Evolutionary conservation across 2,113 vertebrate species (phyloP).

Genomic region (Azemiops feae): DNA sequence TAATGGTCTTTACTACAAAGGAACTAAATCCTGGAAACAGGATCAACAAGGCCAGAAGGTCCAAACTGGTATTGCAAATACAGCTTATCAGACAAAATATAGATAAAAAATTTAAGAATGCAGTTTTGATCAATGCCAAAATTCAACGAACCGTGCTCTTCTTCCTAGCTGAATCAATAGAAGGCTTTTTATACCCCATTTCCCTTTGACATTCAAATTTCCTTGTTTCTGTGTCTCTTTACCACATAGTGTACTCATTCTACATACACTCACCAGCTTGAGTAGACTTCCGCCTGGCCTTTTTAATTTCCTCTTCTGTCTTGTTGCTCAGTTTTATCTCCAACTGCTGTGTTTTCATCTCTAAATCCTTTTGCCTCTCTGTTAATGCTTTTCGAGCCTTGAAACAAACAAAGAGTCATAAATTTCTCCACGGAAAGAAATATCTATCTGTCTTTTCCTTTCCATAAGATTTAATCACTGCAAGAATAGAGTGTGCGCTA

Average conservation of each 20-base stretch:
- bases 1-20: background rate
- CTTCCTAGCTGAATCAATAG: background rate
- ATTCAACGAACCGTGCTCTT: background rate
- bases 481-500: background rate
- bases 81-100: background rate
- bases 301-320: constrained; percentile 97
- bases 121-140: background rate
- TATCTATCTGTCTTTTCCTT: constrained; percentile 3
- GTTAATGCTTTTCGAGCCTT: constrained; percentile 91
- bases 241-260: accelerated
- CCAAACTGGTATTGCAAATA: background rate
- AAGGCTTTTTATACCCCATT: background rate
- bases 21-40: background rate
- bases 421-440: background rate
- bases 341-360: constrained; percentile 93
- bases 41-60: background rate
- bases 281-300: constrained; percentile 94
- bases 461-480: background rate
- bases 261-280: constrained; percentile 85
- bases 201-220: background rate
- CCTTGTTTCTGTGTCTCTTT: accelerated
- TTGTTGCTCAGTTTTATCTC: constrained; percentile 96
- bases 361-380: constrained; percentile 94
- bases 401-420: constrained; percentile 16
- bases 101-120: background rate